Evolutionary conservation across 2,797 vertebrate species (phyloP).

Genomic region (Enteromius anoplus): DNA sequence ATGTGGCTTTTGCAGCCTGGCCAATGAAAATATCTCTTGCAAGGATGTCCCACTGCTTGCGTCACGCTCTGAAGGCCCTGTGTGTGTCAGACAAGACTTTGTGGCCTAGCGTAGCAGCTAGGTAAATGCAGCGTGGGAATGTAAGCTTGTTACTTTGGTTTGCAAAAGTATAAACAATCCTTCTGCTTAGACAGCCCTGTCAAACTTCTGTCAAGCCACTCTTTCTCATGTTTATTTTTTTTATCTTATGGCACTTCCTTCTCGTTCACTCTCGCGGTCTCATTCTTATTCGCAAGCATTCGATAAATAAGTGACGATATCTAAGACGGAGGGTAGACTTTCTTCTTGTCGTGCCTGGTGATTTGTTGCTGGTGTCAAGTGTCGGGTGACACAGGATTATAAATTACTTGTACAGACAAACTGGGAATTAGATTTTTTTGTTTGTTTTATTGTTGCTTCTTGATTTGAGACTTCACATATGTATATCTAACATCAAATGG

Average conservation of each 20-base stretch:
- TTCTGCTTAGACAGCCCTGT: constrained; percentile 7
- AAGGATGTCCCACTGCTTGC: constrained; percentile 25
- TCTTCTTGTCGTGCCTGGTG: constrained; percentile 1
- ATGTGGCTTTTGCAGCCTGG: constrained; percentile 16
- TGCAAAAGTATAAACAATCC: constrained; percentile 21
- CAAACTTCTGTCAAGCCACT: not conserved
- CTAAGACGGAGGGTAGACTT: not conserved
- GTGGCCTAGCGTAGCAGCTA: constrained; percentile 18
- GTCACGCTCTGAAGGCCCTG: constrained; percentile 14
- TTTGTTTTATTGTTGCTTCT: not conserved
- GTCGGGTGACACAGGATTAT: not conserved
- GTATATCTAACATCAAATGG: not conserved
- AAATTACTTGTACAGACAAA: not conserved
- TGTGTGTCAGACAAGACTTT: constrained; percentile 22
- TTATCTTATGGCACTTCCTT: not conserved
- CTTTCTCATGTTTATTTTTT: not conserved
- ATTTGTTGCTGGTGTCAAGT: constrained; percentile 4
- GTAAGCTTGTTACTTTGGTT: constrained; percentile 23
- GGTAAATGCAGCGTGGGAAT: constrained; percentile 29
- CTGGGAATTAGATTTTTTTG: not conserved
- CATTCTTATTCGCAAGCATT: not conserved
- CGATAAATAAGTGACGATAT: constrained; percentile 22
- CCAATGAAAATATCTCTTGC: constrained; percentile 37
- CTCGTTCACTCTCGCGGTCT: not conserved
- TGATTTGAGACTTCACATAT: no score